Evolutionary conservation across 2,888 invertebrate genomes (phyloP).

Genomic region (Polia nebulosa): DNA sequence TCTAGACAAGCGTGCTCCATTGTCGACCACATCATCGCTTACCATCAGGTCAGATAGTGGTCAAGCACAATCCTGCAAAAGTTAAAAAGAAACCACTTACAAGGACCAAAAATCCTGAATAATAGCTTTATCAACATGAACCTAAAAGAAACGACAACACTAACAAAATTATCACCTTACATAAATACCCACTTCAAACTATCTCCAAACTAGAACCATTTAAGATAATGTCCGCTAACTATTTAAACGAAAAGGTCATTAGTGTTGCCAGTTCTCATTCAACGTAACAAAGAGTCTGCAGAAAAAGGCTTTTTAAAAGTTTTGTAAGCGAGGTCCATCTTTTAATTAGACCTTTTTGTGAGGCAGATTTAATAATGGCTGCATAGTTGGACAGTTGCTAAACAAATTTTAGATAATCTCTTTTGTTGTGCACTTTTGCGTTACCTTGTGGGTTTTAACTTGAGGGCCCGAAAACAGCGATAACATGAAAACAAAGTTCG

Average conservation of each 20-base stretch:
- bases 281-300: slow-evolving; percentile 48
- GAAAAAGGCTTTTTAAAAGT: slow-evolving; percentile 47
- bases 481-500: background rate
- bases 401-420: slow-evolving; percentile 66
- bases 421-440: slow-evolving; percentile 61
- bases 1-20: too few species aligned
- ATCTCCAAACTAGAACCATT: slow-evolving; percentile 52
- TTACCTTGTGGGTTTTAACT: slow-evolving; percentile 1
- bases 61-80: too few species aligned
- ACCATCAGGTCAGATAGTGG: too few species aligned
- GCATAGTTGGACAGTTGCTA: slow-evolving; percentile 60
- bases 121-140: background rate
- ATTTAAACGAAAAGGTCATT: slow-evolving; percentile 58
- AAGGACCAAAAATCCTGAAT: background rate
- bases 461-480: slow-evolving; percentile 1
- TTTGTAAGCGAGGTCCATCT: slow-evolving; percentile 40
- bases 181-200: slow-evolving; percentile 27
- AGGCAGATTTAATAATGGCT: slow-evolving; percentile 67
- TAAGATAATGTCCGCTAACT: slow-evolving; percentile 56
- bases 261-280: slow-evolving; percentile 52
- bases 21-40: too few species aligned
- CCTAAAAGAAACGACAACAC: background rate
- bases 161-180: slow-evolving; percentile 33
- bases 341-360: slow-evolving; percentile 60
- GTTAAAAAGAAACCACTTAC: too few species aligned